Conservation (phyloP, 1,140 invertebrate genomes). For the Pseudachorutes palmiensis region DNA sequence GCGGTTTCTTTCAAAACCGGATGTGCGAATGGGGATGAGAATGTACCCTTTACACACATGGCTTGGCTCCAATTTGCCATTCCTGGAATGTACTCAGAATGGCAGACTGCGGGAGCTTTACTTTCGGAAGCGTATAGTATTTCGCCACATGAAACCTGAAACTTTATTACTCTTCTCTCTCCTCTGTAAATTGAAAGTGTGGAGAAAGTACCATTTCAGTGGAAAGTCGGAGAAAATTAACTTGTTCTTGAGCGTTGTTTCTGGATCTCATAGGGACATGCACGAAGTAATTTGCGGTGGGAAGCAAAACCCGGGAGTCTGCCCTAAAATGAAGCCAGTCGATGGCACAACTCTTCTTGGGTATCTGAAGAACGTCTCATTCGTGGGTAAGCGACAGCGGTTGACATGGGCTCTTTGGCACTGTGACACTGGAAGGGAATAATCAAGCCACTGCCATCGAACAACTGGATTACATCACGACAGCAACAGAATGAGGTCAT, state of each 20-base stretch:
- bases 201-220: background rate
- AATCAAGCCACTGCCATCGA: too few relatives aligned
- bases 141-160: background rate
- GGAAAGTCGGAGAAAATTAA: background rate
- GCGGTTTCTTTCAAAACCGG: too few relatives aligned
- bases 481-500: too few relatives aligned
- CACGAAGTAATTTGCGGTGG: slow-evolving; percentile 66
- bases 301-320: slow-evolving; percentile 55
- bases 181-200: background rate
- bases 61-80: too few relatives aligned
- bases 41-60: too few relatives aligned
- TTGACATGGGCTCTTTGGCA: background rate
- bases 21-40: too few relatives aligned
- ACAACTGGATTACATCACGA: too few relatives aligned
- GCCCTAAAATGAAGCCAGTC: slow-evolving; percentile 76
- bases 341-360: slow-evolving; percentile 72
- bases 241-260: slow-evolving; percentile 1
- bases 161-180: background rate
- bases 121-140: too few relatives aligned
- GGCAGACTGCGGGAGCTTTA: too few relatives aligned
- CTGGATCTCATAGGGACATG: slow-evolving; percentile 59
- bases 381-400: slow-evolving; percentile 57
- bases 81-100: too few relatives aligned
- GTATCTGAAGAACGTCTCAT: slow-evolving; percentile 73
- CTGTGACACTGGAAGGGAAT: too few relatives aligned